Evolutionary conservation across 2,113 vertebrate genomes (phyloP), one percentile per base, ranked within the genome.

Genomic region (Scytalopus superciliaris): DNA sequence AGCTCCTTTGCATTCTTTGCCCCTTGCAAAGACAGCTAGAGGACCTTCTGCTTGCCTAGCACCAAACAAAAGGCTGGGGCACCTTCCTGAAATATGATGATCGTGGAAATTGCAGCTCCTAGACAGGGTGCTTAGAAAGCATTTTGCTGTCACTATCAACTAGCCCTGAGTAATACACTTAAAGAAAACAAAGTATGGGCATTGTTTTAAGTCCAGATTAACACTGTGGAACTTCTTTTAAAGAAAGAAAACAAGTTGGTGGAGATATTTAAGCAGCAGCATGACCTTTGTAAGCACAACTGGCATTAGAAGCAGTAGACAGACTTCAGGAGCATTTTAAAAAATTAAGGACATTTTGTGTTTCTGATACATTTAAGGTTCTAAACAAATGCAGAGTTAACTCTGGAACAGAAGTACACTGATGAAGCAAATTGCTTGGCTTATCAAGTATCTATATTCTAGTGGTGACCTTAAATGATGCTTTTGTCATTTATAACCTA

Each of bases 51-150:
- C 98, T 97, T 97, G 95, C 97, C 97, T 98, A 95, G 97, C 93
- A 90, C 96, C 87, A 90, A 98, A 99, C 98, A 99, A 99, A 98
- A 96, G 98, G 92, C 96, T 94, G 94, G 94, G 96, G 98, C 97
- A 98, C 98, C 98, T 98, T 98, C 94, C 96, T 98, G 98, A 99
- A 99, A 99, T 98, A 97, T 59, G 97, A 99, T 98, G 98, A 98
- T 98, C 82, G 68, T 98, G 97, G 98, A 98, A 98, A 98, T 97
- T 93, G 92, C 91, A 97, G 95, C 96, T 94, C 94, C 89, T 96
- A 97, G 97, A 97, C 91, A 97, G 96, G 92, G 94, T 98, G 88
- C 96, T 97, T 97, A 94, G 97, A 98, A 97, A 98, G 96, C 96
- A 94, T 95, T 97, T 98, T 96, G 83, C 97, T 97, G 97, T 97